These are phyloP conservation scores for Nomada fucata DNA, from an alignment of 2,888 invertebrate species.

Conservation along the genomic window DNA sequence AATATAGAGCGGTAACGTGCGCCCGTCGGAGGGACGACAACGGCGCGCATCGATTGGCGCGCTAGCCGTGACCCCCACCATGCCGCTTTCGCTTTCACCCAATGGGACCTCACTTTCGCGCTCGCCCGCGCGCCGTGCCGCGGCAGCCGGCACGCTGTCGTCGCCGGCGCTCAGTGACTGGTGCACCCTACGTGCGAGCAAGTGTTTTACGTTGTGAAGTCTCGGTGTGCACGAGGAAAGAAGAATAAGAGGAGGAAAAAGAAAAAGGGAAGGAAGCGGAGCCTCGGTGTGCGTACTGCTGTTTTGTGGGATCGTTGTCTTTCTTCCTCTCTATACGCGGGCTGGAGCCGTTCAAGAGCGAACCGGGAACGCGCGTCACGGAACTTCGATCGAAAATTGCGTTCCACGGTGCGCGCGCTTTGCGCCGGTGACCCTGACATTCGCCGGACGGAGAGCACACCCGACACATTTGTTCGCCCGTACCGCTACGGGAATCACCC, in stretches of 20 bases:
- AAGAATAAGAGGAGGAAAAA: constrained; percentile 4
- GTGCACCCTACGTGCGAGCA: constrained; percentile 78
- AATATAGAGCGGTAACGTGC: constrained; percentile 61
- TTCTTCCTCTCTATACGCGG: neutral
- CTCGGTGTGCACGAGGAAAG: constrained; percentile 61
- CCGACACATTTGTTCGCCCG: constrained; percentile 41
- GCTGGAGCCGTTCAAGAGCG: constrained; percentile 15
- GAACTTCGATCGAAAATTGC: constrained; percentile 61
- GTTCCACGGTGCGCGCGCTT: constrained; percentile 66
- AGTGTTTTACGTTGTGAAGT: constrained; percentile 70
- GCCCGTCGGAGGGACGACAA: constrained; percentile 73
- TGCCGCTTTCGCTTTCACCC: constrained; percentile 84
- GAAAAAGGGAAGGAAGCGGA: constrained; percentile 34
- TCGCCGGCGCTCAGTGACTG: constrained; percentile 77
- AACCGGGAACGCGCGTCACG: constrained; percentile 30
- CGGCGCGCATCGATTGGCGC: constrained; percentile 83
- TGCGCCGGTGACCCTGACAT: constrained; percentile 79
- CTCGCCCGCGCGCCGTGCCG: constrained; percentile 80
- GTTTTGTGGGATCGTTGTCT: constrained; percentile 2
- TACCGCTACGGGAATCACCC: constrained; percentile 34
- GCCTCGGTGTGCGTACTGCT: constrained; percentile 51
- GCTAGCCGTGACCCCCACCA: constrained; percentile 84
- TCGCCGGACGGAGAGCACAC: constrained; percentile 55
- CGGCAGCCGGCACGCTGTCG: constrained; percentile 76
- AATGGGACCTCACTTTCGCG: constrained; percentile 84